Base-by-base conservation (phyloP, 2,888 invertebrate species). In the Andrena haemorrhoa region DNA sequence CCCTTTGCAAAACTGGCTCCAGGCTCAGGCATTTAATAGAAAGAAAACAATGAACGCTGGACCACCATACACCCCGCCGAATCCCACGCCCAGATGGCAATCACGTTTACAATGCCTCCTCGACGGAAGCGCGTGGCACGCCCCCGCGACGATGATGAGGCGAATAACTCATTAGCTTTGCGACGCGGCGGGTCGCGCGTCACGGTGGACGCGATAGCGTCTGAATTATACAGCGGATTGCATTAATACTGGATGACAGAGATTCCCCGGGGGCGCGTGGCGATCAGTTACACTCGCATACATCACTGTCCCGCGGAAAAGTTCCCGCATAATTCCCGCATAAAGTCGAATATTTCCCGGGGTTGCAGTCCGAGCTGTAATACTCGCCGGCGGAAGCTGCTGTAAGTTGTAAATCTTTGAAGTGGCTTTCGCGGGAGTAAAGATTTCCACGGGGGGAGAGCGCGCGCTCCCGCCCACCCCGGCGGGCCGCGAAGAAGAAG, bases 131-230 rank as follows among this genome's bases (percentile, higher is more conserved):
- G 66, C 60, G 23, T 10, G 66, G 61, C 65, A 64, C 65, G 73
- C 23, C 23, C 56, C 35, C 69, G 51, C 49, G 49, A 41, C 60
- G 49, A 80, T 65, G 74, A 81, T 47, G 82, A 75, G 70, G 49
- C 70, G 70, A 75, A 81, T 81, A 82, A 82, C 82, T 75, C 82
- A 71, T 82, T 82, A 81, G 82, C 81, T 81, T 75, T 80, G 81
- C 70, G 80, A 66, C 81, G 49, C 26, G 41, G 20, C 61, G 56
- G 41, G 41, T 41, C 12, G 23, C 47, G 61, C 35, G 74, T n/a
- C 26, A 64, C 29, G 20, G 12, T 8, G 53, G 47, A 51, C 61
- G 51, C 47, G 65, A 35, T 56, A 58, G 65, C 41, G 29, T 12
- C 75, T 63, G 58, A 65, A 80, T 80, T 75, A 81, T 79, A 80